These are phyloP conservation scores for Psix sp. DNA, from an alignment of 1,140 invertebrate genomes.

Conservation along the genomic window DNA sequence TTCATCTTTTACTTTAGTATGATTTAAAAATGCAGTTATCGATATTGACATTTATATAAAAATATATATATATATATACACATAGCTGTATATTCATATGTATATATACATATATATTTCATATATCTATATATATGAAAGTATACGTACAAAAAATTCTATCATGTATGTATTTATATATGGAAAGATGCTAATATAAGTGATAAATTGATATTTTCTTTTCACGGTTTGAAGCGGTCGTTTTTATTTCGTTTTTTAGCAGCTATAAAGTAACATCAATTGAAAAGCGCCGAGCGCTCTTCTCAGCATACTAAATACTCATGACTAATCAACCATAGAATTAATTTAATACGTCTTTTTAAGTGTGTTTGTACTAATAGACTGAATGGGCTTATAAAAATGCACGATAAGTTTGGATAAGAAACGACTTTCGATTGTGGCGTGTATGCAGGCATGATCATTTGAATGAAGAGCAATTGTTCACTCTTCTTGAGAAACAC, in stretches of 20 bases:
- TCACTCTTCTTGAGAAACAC: conserved; percentile 1
- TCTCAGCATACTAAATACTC: conserved; percentile 43
- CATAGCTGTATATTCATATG: too few relatives aligned
- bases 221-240: too few relatives aligned
- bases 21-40: too few relatives aligned
- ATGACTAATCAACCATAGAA: conserved; percentile 45
- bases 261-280: conserved; percentile 25
- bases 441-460: not conserved
- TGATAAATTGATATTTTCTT: too few relatives aligned
- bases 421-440: conserved; percentile 1
- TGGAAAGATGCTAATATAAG: too few relatives aligned
- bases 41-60: too few relatives aligned
- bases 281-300: conserved; percentile 15
- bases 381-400: not conserved
- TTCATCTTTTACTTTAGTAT: too few relatives aligned
- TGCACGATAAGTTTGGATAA: not conserved
- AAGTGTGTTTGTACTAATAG: conserved; percentile 16
- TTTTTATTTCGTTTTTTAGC: conserved; percentile 4
- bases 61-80: too few relatives aligned
- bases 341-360: conserved; percentile 22
- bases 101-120: too few relatives aligned
- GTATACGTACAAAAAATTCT: too few relatives aligned
- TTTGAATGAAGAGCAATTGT: conserved; percentile 4
- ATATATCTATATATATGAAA: too few relatives aligned
- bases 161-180: too few relatives aligned